These are phyloP conservation scores for Phalera bucephala DNA, from an alignment of 2,888 invertebrate genomes.

Conservation along the genomic window DNA sequence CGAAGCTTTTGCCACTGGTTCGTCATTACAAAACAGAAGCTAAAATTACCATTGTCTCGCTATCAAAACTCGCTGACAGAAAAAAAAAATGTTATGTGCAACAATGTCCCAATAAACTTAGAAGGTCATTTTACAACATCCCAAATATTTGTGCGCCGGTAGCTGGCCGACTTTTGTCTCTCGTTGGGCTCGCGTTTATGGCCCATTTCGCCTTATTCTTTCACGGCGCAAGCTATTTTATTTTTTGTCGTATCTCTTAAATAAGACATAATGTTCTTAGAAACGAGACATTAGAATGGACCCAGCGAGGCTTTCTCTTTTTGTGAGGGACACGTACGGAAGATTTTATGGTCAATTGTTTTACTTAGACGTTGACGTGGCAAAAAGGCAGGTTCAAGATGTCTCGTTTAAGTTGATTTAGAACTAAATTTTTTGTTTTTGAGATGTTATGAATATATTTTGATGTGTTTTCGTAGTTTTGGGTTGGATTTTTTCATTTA, in stretches of 20 bases:
- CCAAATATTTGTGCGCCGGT: slow-evolving; percentile 68
- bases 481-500: too few relatives aligned
- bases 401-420: slow-evolving; percentile 1
- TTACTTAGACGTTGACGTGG: slow-evolving; percentile 64
- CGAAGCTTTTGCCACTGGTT: slow-evolving; percentile 46
- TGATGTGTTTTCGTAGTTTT: too few relatives aligned
- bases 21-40: slow-evolving; percentile 70
- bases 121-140: slow-evolving; percentile 63
- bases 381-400: slow-evolving; percentile 45
- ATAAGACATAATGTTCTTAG: slow-evolving; percentile 82
- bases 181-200: slow-evolving; percentile 60
- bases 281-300: slow-evolving; percentile 76
- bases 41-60: slow-evolving; percentile 62
- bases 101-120: slow-evolving; percentile 75
- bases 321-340: slow-evolving; percentile 71
- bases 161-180: slow-evolving; percentile 73
- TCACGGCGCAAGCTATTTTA: slow-evolving; percentile 63
- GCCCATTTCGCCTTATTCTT: slow-evolving; percentile 73
- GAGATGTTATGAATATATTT: too few relatives aligned
- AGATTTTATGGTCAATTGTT: slow-evolving; percentile 80
- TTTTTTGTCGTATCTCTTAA: slow-evolving; percentile 75
- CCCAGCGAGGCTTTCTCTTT: slow-evolving; percentile 70
- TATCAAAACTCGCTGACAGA: slow-evolving; percentile 67
- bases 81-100: slow-evolving; percentile 58
- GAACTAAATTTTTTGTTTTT: too few relatives aligned